Evolutionary conservation across 2,888 invertebrate species (phyloP).

Genomic region (Thereva unica): DNA sequence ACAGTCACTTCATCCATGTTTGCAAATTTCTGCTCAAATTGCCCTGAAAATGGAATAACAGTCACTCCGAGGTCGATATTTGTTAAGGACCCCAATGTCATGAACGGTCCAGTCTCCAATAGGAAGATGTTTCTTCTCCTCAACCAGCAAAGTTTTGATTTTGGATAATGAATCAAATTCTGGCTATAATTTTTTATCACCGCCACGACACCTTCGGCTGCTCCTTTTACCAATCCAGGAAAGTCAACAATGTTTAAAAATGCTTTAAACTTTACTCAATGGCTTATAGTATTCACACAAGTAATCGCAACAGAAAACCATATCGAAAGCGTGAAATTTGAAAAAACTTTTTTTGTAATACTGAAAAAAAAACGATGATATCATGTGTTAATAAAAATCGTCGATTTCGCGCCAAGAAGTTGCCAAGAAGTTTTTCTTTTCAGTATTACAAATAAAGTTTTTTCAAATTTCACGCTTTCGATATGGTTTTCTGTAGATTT

Average conservation of each 20-base stretch:
- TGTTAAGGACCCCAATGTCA: conserved; percentile 95
- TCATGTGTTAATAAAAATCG: no score
- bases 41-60: conserved; percentile 95
- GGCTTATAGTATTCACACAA: no score
- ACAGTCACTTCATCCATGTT: conserved; percentile 83
- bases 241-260: conserved; percentile 98
- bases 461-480: no score
- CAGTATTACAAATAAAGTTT: no score
- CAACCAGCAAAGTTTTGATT: conserved; percentile 79
- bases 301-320: no score
- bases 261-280: conserved; percentile 91
- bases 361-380: no score
- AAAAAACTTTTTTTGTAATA: no score
- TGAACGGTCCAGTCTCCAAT: conserved; percentile 91
- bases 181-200: conserved; percentile 92
- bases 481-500: no score
- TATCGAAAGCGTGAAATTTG: no score
- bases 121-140: conserved; percentile 91
- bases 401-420: no score
- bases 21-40: conserved; percentile 80
- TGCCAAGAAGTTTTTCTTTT: no score
- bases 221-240: conserved; percentile 97
- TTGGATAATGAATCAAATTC: conserved; percentile 89
- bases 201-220: conserved; percentile 92
- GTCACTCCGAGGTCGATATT: conserved; percentile 92